A percentile compares a stretch with the other conserved stretches of the same genome.
phyloP scores from a whole-genome alignment of 2,113 vertebrate species.

The Balaenoptera acutorostrata region DNA sequence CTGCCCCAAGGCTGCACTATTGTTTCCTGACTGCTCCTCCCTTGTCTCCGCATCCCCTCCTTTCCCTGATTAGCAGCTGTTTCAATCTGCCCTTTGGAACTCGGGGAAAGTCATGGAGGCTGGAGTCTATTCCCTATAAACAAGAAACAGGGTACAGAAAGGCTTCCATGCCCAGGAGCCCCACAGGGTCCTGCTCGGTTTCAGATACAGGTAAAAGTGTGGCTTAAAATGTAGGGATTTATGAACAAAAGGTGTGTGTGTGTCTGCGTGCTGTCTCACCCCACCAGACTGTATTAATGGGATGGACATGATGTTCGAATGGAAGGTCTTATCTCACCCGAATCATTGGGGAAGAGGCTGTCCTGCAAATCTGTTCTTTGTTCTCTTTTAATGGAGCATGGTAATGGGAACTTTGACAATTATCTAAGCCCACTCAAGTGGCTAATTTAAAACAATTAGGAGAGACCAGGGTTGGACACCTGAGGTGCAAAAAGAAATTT shows the following conservation, averaged over 20 bases:
- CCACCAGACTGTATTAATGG: neutral
- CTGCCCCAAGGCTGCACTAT: neutral
- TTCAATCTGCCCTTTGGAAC: neutral
- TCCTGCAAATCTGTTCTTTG: neutral
- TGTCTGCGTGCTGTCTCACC: neutral
- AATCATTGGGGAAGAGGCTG: neutral
- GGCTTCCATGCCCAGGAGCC: neutral
- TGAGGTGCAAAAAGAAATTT: conserved; percentile 8
- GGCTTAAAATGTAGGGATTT: neutral
- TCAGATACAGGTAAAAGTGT: neutral
- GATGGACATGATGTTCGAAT: neutral
- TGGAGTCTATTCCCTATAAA: neutral
- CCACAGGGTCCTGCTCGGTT: neutral
- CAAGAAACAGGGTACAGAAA: neutral
- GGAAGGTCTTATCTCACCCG: neutral
- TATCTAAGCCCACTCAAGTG: neutral
- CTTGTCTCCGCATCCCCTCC: neutral
- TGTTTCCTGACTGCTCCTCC: neutral
- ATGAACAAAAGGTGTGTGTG: neutral
- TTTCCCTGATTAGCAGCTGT: neutral
- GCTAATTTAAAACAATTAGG: conserved; percentile 53
- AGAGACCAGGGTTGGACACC: neutral
- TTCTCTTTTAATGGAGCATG: neutral
- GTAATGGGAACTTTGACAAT: neutral
- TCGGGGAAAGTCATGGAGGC: neutral